Evolutionary conservation across 2,888 invertebrate species (phyloP), one percentile per base, ranked within the genome.

Genomic region (Carpatolechia fugitivella): DNA sequence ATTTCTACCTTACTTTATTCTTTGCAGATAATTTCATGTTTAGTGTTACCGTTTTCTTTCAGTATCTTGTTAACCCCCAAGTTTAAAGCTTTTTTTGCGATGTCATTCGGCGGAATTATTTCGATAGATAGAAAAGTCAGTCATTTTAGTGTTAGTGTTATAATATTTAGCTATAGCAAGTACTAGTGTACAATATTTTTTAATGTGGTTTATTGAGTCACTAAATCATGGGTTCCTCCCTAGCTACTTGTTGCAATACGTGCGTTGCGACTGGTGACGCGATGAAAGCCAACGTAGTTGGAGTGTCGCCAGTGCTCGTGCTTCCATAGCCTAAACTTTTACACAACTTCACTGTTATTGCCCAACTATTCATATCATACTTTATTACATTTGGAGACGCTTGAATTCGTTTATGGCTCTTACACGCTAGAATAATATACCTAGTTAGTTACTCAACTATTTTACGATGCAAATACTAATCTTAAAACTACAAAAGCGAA

Each of bases 221-320:
- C n/a, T n/a, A n/a, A n/a, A n/a, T n/a, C n/a, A n/a, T n/a, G n/a
- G n/a, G n/a, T 4, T 24, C 24, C 24, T 24, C 3, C 24, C n/a
- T n/a, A 24, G 3, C 24, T 24, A 82, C 82, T 81, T 82, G 82
- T 82, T 82, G 81, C 80, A 63, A 77, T 24, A 18, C 18, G 61
- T n/a, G 72, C 63, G 68, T 66, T 63, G 64, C 66, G 71, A 66
- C 69, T 16, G 0, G 16, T 18, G 46, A 29, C 40, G 70, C 73
- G 76, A 78, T 75, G 76, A 72, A 74, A 75, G 69, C 68, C 68
- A 70, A 69, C 74, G 66, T 58, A 60, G 56, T 74, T 82, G 82
- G 82, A 76, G 31, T 54, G 41, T 44, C 59, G 82, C 82, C 82
- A 82, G 70, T 62, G 62, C 64, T 41, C 40, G 18, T 41, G 16